Evolutionary conservation across 2,888 invertebrate species (phyloP), one percentile per base, ranked within the genome.

Genomic region (Cosmia pyralina): DNA sequence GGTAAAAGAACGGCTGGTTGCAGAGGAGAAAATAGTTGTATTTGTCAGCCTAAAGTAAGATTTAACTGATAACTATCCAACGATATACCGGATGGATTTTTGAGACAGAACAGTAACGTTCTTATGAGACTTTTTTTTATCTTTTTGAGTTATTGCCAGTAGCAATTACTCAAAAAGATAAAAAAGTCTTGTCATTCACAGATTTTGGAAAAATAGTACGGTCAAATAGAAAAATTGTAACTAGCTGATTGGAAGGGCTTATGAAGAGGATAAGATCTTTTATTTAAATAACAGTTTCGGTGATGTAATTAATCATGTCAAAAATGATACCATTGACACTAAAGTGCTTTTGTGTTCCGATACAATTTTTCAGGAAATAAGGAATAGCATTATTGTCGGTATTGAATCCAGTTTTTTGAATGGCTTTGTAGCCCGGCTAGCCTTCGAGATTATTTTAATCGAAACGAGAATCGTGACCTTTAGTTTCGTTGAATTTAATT

Each of bases 401-500:
- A 1, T 64, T 4, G 10, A 28, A 3, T n/a, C 34, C 19, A 41
- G 17, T 41, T 57, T 57, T 60, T 48, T 22, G 2, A 28, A 22
- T 50, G 22, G 10, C 7, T 41, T 77, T 13, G 28, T 46, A 34
- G 28, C 15, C 46, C 62, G 11, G 50, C 15, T 79, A 17, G 10
- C 62, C 65, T 73, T 79, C 17, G 0, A 48, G 15, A 41, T 17
- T 55, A 62, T 66, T 63, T 48, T 41, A n/a, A 66, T 53, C 22
- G 7, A 41, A 58, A 57, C 50, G 5, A 55, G 44, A 48, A 63
- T 59, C 15, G 7, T 66, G 46, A 59, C 38, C 52, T 48, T 58
- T 5, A 19, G 11, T 41, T 77, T 55, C 1, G 19, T 62, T 59
- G 22, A 19, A 10, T n/a, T 64, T 7, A 48, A 13, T 38, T 38